Conservation (phyloP, 1,140 invertebrate species). For the Zaprionus davidi region DNA sequence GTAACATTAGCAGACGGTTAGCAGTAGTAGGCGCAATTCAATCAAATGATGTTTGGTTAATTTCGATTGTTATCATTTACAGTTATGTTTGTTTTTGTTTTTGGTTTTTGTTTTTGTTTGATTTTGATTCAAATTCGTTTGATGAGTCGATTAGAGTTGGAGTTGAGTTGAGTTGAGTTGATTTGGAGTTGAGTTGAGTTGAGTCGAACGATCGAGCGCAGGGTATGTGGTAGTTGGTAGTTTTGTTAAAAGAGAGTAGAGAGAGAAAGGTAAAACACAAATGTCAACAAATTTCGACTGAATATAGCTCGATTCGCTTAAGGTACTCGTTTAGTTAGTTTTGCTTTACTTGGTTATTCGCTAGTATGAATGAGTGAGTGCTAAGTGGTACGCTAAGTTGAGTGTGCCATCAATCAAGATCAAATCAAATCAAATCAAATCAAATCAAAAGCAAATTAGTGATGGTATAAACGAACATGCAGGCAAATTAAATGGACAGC, state of each 20-base stretch:
- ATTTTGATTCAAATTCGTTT: constrained; percentile 54
- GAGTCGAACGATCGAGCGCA: constrained; percentile 72
- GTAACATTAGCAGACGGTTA: constrained; percentile 58
- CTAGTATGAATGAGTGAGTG: constrained; percentile 19
- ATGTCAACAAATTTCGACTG: constrained; percentile 69
- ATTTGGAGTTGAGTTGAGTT: constrained; percentile 53
- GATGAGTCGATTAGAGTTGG: constrained; percentile 68
- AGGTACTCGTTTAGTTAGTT: background rate
- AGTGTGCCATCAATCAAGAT: constrained; percentile 3
- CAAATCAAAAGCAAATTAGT: constrained; percentile 15
- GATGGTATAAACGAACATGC: constrained; percentile 35
- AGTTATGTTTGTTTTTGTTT: constrained; percentile 58
- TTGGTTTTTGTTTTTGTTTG: constrained; percentile 39
- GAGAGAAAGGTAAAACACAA: constrained; percentile 73
- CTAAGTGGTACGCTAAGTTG: constrained; percentile 2
- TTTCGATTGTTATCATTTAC: constrained; percentile 65
- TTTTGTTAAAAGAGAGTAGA: constrained; percentile 68
- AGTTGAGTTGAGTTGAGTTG: constrained; percentile 51
- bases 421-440: background rate
- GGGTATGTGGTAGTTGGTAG: constrained; percentile 61
- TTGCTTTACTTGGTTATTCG: constrained; percentile 2
- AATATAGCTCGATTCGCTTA: constrained; percentile 27
- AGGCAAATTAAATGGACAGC: constrained; percentile 37
- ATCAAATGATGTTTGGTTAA: constrained; percentile 47
- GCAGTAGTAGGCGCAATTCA: constrained; percentile 47